Evolutionary conservation across 2,797 vertebrate genomes (phyloP).

Genomic region (Platalea minor): DNA sequence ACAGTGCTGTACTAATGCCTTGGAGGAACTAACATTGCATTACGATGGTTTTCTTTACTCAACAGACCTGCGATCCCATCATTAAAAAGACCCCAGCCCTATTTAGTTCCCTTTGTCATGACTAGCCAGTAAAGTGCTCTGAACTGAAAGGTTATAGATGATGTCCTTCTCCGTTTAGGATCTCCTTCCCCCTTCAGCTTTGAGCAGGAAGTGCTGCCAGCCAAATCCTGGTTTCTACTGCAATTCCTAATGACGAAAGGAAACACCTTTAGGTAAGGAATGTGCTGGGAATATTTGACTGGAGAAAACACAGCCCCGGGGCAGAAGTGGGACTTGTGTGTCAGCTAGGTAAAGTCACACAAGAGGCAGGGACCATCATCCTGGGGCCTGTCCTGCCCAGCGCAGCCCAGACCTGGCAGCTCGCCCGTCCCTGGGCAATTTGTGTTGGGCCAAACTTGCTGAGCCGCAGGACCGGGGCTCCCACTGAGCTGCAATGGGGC

Average conservation of each 20-base stretch:
- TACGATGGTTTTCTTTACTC: background rate
- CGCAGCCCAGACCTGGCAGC: background rate
- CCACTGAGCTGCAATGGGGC: background rate
- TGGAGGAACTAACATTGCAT: background rate
- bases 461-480: background rate
- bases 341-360: background rate
- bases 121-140: background rate
- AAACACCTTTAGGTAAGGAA: background rate
- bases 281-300: background rate
- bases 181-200: background rate
- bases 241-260: background rate
- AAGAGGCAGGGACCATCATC: background rate
- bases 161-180: background rate
- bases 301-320: background rate
- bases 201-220: background rate
- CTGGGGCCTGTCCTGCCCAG: background rate
- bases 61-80: background rate
- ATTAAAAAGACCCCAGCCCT: background rate
- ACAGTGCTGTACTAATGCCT: background rate
- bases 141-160: background rate
- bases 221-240: background rate
- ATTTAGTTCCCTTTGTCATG: background rate
- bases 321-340: background rate
- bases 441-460: background rate
- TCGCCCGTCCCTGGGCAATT: accelerated